Base-by-base conservation (phyloP, 1,140 invertebrate genomes). In the Pseudoatta argentina region DNA sequence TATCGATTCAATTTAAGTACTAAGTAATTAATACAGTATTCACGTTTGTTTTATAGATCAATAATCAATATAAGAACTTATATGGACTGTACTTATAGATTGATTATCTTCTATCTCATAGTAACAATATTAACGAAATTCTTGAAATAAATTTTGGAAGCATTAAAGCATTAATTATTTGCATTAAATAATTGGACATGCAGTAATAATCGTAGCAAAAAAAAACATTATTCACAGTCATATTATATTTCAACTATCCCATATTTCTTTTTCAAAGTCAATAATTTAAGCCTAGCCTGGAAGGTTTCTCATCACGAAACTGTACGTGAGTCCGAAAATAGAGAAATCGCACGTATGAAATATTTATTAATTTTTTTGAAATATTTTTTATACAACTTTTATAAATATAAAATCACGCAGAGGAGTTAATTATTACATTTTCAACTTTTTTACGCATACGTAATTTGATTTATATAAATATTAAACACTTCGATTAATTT, bases 301-400 rank as follows among this genome's bases (percentile, higher is more conserved):
- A 59, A 44, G 34, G 7, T 64, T 39, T 16, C 14, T 39, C 14
- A 77, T 66, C 21, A 81, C 21, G 73, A 79, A 89, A 86, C 24
- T 81, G 30, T 39, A 12, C 8, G 5, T 2, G 10, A 8, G 10
- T 44, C 8, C 4, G 14, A 8, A 83, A 57, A 88, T 76, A 72
- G 81, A 66, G n/a, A 67, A 3, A 7, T 27, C 16, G 24, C 55
- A 30, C 34, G 24, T 10, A 44, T 14, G 55, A 34, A 67, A 51
- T 34, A 67, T 79, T 39, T 14, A 14, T 53, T 53, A 57, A 67
- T 79, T 14, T 39, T 79, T n/a, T 24, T 78, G 21, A 24, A 61
- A 48, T 39, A 30, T 78, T 51, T 21, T 21, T 18, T 24, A 53
- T 24, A 18, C 39, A 44, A 8, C 39, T 44, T 44, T 44, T 44